Conservation (phyloP, 2,888 invertebrate genomes). For the Erynnis tages region DNA sequence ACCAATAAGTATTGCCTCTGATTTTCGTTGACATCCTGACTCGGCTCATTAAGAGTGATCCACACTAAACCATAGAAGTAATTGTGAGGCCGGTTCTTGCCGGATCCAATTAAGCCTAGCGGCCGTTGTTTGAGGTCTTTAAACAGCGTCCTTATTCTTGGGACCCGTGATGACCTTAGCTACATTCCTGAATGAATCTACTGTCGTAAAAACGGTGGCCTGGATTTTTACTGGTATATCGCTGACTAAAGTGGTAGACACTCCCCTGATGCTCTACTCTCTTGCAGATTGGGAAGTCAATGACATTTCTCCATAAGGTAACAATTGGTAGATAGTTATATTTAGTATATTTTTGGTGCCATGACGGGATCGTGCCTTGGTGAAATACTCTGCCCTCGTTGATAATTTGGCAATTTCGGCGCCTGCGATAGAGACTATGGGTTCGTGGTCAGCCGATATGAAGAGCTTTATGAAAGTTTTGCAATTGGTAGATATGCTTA, state of each 20-base stretch:
- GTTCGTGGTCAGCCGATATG: too few relatives aligned
- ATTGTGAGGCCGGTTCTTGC: not conserved
- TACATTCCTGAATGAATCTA: not conserved
- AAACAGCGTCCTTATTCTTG: not conserved
- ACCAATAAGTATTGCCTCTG: not conserved
- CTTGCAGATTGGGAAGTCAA: not conserved
- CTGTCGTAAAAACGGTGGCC: not conserved
- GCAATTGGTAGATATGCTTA: too few relatives aligned
- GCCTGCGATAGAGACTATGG: too few relatives aligned
- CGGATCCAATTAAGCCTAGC: not conserved
- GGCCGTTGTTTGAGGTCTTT: slow-evolving; percentile 3
- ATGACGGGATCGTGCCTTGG: too few relatives aligned
- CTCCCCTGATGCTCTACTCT: too few relatives aligned
- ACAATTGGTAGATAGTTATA: too few relatives aligned
- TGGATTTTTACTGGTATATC: not conserved
- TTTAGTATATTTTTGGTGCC: too few relatives aligned
- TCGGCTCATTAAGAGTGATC: not conserved
- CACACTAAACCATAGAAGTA: not conserved
- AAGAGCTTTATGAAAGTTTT: too few relatives aligned
- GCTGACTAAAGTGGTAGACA: too few relatives aligned
- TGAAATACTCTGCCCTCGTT: too few relatives aligned
- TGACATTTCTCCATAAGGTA: slow-evolving; percentile 1
- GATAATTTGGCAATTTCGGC: too few relatives aligned
- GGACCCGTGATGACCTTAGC: not conserved
- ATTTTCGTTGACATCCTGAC: not conserved